Percentiles rank a stretch among this genome's conserved stretches.
These are phyloP conservation scores for Aphyosemion australe DNA, from an alignment of 2,113 vertebrate species.

Conservation along the genomic window DNA sequence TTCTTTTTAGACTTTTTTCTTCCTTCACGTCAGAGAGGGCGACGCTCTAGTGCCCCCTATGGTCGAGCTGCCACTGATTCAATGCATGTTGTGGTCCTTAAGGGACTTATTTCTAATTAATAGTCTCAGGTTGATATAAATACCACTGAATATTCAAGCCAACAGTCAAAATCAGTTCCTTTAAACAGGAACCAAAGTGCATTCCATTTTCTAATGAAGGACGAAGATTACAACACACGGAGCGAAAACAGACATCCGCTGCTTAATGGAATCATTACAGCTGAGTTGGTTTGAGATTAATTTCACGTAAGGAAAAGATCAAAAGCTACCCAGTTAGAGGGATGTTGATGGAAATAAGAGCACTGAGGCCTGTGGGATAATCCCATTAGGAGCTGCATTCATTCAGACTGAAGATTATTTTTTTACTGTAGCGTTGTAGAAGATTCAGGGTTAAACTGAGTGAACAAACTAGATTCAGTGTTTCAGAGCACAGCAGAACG, in stretches of 20 bases:
- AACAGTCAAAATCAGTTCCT: constrained; percentile 41
- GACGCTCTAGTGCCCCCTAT: no score
- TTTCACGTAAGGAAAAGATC: constrained; percentile 71
- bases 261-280: constrained; percentile 75
- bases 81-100: no score
- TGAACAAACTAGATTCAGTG: constrained; percentile 12
- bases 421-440: constrained; percentile 27
- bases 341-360: constrained; percentile 64
- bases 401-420: constrained; percentile 48
- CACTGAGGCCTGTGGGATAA: constrained; percentile 75
- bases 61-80: no score
- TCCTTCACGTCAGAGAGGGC: no score
- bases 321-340: constrained; percentile 59
- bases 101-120: no score
- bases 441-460: constrained; percentile 27
- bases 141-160: constrained; percentile 6
- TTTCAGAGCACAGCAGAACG: background rate
- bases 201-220: constrained; percentile 60
- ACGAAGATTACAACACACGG: constrained; percentile 63
- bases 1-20: no score
- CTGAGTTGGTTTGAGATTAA: constrained; percentile 75
- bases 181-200: constrained; percentile 38
- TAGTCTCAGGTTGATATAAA: no score
- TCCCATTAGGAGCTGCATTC: constrained; percentile 73
- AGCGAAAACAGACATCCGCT: constrained; percentile 70